phyloP scores from a whole-genome alignment of 92 coral and sea anemone species.

The Bergia puertoricense region DNA sequence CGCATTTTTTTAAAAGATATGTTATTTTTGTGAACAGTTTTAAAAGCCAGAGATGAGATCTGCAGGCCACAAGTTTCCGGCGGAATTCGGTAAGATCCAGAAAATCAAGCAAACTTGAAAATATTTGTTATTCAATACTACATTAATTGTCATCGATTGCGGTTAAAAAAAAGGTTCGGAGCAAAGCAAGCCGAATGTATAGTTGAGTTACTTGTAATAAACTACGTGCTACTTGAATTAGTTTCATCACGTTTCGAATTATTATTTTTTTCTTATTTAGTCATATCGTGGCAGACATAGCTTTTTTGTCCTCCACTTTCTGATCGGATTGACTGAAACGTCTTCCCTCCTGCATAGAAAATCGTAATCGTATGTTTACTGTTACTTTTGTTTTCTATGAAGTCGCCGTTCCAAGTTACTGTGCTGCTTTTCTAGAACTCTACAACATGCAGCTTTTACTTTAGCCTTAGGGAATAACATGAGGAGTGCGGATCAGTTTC shows the following conservation, averaged over 20 bases:
- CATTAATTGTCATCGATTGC: background rate
- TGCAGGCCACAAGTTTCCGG: too few relatives aligned
- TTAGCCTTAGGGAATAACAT: too few relatives aligned
- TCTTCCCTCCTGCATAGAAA: background rate
- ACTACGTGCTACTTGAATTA: background rate
- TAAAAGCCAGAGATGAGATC: too few relatives aligned
- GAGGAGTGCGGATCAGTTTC: too few relatives aligned
- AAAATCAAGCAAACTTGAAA: too few relatives aligned
- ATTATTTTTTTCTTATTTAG: too few relatives aligned
- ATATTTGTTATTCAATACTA: too few relatives aligned
- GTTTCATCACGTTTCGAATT: background rate
- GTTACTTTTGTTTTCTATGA: background rate
- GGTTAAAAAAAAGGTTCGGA: background rate
- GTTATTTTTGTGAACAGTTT: too few relatives aligned
- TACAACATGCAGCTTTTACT: background rate
- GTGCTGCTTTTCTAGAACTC: background rate
- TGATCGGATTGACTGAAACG: background rate
- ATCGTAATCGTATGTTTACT: background rate
- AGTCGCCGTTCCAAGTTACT: too few relatives aligned
- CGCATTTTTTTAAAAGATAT: too few relatives aligned
- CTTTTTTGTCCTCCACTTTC: background rate
- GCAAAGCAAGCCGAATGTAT: background rate
- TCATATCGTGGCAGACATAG: background rate
- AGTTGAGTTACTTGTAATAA: background rate
- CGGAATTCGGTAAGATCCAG: too few relatives aligned